Base-by-base conservation (phyloP, 2,888 invertebrate species). In the Rotaria socialis region DNA sequence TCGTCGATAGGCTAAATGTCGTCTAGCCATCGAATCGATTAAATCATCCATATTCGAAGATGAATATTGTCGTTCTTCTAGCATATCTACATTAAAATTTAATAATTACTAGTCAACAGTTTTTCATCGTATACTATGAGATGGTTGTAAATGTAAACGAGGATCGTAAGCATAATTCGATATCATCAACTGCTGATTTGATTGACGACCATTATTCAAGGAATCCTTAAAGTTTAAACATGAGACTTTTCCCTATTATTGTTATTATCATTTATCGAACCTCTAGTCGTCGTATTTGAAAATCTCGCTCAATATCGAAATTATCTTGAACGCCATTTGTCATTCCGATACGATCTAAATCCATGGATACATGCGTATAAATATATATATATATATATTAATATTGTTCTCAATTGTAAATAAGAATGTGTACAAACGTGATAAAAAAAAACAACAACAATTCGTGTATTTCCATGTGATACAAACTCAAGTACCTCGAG, bases 1-100 rank as follows among this genome's bases (percentile, higher is more conserved):
- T 80, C 47, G 1, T 11, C 47, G 43, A n/a, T 80, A 41, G 11
- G 47, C 43, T 80, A 80, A 80, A 47, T 80, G 80, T 14, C 80
- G 80, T 43, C 80, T 43, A 47, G 80, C 80, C 80, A 80, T 80
- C n/a, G 80, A 80, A 80, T 80, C 80, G 11, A 80, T 80, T 80
- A 80, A 47, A 47, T 80, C 80, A 80, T 80, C 80, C 47, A 80
- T 80, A 47, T 80, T 47, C 8, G 47, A 24, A 19, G 80, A n/a
- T 47, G 47, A 4, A 80, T 24, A 80, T 24, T 7, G 47, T n/a
- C n/a, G 80, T 10, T 24, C 47, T 47, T 80, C 80, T 2, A 80
- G 0, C 19, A 47, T 47, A n/a, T 11, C n/a, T 47, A 47, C 19
- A 80, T 47, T 11, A 47, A 22, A 47, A 80, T 10, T n/a, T 47